These are phyloP conservation scores for Labrus mixtus DNA, from an alignment of 2,113 vertebrate genomes.

Conservation along the genomic window DNA sequence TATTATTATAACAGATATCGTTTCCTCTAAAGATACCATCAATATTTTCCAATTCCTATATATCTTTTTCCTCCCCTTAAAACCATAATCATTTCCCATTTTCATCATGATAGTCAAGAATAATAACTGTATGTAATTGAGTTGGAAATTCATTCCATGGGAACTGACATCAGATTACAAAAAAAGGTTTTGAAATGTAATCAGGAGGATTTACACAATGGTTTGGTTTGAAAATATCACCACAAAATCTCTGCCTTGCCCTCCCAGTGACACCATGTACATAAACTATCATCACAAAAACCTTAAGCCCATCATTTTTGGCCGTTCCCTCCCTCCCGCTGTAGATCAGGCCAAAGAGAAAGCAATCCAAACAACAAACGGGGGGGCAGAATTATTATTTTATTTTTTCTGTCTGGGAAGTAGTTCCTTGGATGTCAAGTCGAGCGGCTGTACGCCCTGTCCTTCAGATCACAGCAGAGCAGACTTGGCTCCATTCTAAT, in stretches of 20 bases:
- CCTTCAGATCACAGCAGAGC: conserved; percentile 63
- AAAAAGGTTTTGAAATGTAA: conserved; percentile 59
- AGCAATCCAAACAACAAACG: conserved; percentile 62
- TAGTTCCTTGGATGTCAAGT: conserved; percentile 12
- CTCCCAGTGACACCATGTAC: conserved; percentile 84
- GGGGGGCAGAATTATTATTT: conserved; percentile 23
- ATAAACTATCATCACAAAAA: conserved; percentile 79
- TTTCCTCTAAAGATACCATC: conserved; percentile 7
- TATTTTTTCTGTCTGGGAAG: conserved; percentile 48
- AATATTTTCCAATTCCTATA: conserved; percentile 10
- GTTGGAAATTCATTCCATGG: conserved; percentile 46
- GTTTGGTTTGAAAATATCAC: conserved; percentile 61
- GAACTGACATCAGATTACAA: conserved; percentile 48
- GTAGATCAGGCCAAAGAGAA: conserved; percentile 65
- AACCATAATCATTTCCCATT: conserved; percentile 30
- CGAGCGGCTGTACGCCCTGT: conserved; percentile 41
- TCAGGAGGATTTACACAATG: conserved; percentile 49
- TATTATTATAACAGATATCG: conserved; percentile 2
- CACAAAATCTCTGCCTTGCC: conserved; percentile 67
- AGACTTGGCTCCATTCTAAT: conserved; percentile 81
- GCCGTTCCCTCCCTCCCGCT: conserved; percentile 36
- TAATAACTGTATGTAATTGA: conserved; percentile 37
- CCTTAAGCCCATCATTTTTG: conserved; percentile 66
- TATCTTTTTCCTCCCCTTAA: neutral
- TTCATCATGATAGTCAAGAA: conserved; percentile 44